phyloP scores from a whole-genome alignment of 2,888 invertebrate genomes.

The Pammene aurita region DNA sequence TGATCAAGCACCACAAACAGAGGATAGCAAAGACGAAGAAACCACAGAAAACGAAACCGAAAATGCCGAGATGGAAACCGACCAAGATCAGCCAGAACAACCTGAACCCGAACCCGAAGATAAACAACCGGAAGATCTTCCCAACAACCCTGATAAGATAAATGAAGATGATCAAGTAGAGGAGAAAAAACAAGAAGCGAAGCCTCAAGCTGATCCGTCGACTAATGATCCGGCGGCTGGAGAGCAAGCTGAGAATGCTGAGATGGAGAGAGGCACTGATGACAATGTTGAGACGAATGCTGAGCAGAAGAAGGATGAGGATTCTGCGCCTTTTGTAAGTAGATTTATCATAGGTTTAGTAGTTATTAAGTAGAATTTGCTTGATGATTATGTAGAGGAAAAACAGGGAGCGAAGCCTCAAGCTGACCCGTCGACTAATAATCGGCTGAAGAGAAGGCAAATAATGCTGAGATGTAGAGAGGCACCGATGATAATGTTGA shows the following conservation, averaged over 20 bases:
- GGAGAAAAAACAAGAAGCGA: conserved; percentile 73
- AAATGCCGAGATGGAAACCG: conserved; percentile 53
- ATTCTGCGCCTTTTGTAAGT: conserved; percentile 70
- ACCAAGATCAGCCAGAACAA: conserved; percentile 50
- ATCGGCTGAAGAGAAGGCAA: conserved; percentile 75
- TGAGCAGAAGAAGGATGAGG: conserved; percentile 74
- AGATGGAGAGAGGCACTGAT: conserved; percentile 72
- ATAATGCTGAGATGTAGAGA: conserved; percentile 76
- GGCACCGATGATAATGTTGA: conserved; percentile 79
- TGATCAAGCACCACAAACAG: not conserved
- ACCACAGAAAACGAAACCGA: conserved; percentile 52
- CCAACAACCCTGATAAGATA: conserved; percentile 71
- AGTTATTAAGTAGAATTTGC: no score
- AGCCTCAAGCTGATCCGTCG: conserved; percentile 79
- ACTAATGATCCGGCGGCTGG: conserved; percentile 76
- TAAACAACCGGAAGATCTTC: conserved; percentile 62
- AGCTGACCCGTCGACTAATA: conserved; percentile 77
- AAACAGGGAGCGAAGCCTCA: conserved; percentile 77
- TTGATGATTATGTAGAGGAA: conserved; percentile 71
- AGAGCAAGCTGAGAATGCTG: conserved; percentile 78
- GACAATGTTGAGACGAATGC: conserved; percentile 79
- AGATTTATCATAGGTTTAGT: no score
- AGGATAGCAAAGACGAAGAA: conserved; percentile 45
- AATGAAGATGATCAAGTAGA: conserved; percentile 71
- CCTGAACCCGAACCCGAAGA: conserved; percentile 50